A percentile compares a stretch with the other conserved stretches of the same genome.
Conservation (phyloP, 2,888 invertebrate genomes). For the Tinea semifulvella region DNA sequence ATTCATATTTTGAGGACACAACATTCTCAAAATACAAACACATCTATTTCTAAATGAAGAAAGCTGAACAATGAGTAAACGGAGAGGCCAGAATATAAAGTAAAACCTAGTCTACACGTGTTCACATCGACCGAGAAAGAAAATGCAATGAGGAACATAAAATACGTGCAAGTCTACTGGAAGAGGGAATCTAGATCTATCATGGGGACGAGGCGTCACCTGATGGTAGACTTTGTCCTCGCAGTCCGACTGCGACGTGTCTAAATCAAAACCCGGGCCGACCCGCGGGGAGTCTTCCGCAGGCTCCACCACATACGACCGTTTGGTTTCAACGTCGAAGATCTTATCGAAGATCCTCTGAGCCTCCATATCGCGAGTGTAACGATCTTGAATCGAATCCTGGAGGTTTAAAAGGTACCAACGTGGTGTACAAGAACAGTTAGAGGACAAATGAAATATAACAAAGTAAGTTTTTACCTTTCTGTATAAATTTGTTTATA, state of each 20-base stretch:
- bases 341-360: constrained; percentile 68
- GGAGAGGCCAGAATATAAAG: not conserved
- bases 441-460: too few species aligned
- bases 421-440: constrained; percentile 4
- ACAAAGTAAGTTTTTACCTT: too few species aligned
- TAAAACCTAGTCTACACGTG: constrained; percentile 5
- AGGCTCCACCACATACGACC: constrained; percentile 49
- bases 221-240: constrained; percentile 60
- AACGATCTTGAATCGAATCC: constrained; percentile 62
- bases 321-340: constrained; percentile 64
- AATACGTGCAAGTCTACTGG: constrained; percentile 13
- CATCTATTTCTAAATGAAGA: constrained; percentile 1
- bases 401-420: constrained; percentile 27
- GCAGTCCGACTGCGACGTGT: constrained; percentile 49
- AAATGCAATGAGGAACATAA: constrained; percentile 10
- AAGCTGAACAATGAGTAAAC: not conserved
- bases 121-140: constrained; percentile 8
- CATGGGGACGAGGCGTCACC: constrained; percentile 37
- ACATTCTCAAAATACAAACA: not conserved
- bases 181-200: constrained; percentile 1
- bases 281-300: constrained; percentile 56
- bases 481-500: not conserved
- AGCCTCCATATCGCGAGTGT: constrained; percentile 66
- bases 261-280: constrained; percentile 51
- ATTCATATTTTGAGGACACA: not conserved